Evolutionary conservation across 2,888 invertebrate species (phyloP).

Genomic region (Sclerodermus sp.): DNA sequence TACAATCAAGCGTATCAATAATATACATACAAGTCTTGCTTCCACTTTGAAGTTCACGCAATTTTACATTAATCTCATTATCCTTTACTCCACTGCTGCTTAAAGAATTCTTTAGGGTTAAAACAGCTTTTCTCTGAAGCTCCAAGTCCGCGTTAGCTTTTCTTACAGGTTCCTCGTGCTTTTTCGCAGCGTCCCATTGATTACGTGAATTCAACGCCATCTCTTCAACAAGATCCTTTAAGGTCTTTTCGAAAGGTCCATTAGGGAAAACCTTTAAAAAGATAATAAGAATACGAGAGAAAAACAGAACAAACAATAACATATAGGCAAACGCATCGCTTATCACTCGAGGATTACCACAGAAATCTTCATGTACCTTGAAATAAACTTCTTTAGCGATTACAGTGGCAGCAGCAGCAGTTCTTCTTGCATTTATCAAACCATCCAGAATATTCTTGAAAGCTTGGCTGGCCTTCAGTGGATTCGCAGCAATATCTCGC

Average conservation of each 20-base stretch:
- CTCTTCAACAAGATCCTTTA: conserved; percentile 47
- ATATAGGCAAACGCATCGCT: no score
- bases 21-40: conserved; percentile 58
- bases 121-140: conserved; percentile 42
- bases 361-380: conserved; percentile 46
- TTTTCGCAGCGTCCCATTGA: conserved; percentile 45
- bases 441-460: conserved; percentile 76
- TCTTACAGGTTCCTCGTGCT: conserved; percentile 55
- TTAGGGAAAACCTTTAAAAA: conserved; percentile 41
- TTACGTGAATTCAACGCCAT: conserved; percentile 42
- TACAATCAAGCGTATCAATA: no score
- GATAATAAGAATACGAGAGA: not conserved
- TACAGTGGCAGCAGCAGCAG: conserved; percentile 65
- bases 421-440: conserved; percentile 67
- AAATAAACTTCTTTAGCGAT: conserved; percentile 59
- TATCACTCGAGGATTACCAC: no score
- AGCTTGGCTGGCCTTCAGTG: conserved; percentile 66
- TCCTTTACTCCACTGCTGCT: conserved; percentile 51
- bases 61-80: conserved; percentile 50
- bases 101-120: conserved; percentile 45
- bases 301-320: conserved; percentile 1
- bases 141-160: conserved; percentile 58
- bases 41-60: conserved; percentile 60
- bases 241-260: conserved; percentile 38
- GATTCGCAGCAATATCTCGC: conserved; percentile 64